phyloP scores from a whole-genome alignment of 2,113 vertebrate genomes.

The Cynoglossus semilaevis region DNA sequence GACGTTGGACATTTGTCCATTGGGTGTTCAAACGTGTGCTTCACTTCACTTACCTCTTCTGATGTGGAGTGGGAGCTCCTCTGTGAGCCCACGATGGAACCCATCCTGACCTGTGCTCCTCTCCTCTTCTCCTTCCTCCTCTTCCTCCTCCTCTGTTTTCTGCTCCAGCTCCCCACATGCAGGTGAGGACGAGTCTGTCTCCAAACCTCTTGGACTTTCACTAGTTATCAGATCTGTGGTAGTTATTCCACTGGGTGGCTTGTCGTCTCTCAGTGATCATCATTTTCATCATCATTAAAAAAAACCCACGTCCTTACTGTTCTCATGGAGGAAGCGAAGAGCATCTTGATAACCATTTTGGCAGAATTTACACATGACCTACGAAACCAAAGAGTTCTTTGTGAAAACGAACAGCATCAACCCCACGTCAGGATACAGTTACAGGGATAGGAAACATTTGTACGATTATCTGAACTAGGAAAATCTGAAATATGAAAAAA shows the following conservation, averaged over 20 bases:
- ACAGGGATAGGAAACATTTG: too few relatives aligned
- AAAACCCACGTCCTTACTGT: constrained; percentile 72
- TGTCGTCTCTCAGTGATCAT: not conserved
- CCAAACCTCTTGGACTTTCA: constrained; percentile 42
- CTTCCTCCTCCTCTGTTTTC: not conserved
- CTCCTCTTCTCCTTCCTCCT: constrained; percentile 1
- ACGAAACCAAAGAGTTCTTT: constrained; percentile 23
- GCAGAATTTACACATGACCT: constrained; percentile 82
- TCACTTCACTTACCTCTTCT: constrained; percentile 65
- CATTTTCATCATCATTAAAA: not conserved
- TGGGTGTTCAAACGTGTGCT: too few relatives aligned
- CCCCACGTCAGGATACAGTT: not conserved
- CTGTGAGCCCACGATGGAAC: constrained; percentile 72
- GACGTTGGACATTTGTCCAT: too few relatives aligned
- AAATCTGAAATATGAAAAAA: too few relatives aligned
- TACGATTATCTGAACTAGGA: too few relatives aligned
- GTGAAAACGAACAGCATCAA: not conserved
- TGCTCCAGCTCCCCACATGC: constrained; percentile 12
- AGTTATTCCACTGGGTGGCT: not conserved
- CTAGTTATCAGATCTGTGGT: constrained; percentile 71
- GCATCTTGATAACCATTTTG: constrained; percentile 84
- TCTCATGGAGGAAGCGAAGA: constrained; percentile 79
- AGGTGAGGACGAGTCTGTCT: not conserved
- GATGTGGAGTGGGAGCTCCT: constrained; percentile 76
- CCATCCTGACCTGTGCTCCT: constrained; percentile 6